Evolutionary conservation across 2,888 invertebrate genomes (phyloP).

Genomic region (Cacoxenus indagator): DNA sequence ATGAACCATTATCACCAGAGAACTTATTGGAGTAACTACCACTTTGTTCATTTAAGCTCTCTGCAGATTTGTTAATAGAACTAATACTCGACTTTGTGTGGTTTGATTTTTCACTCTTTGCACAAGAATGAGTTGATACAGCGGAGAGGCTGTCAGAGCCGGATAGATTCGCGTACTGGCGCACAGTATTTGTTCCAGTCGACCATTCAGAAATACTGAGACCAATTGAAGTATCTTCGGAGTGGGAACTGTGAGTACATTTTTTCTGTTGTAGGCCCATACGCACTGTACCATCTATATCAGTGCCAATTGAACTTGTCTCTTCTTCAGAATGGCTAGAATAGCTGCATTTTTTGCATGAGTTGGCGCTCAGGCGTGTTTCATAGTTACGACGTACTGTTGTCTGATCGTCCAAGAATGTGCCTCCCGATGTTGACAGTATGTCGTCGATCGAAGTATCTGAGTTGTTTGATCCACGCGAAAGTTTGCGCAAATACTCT

Average conservation of each 20-base stretch:
- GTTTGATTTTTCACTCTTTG: constrained; percentile 76
- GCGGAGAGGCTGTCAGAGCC: constrained; percentile 76
- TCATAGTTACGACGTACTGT: constrained; percentile 71
- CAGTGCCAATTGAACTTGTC: constrained; percentile 83
- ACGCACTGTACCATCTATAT: constrained; percentile 85
- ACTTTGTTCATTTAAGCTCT: constrained; percentile 70
- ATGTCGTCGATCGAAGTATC: constrained; percentile 77
- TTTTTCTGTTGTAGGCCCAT: constrained; percentile 84
- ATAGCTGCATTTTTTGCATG: constrained; percentile 77
- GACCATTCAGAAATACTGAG: constrained; percentile 91
- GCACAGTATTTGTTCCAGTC: constrained; percentile 87
- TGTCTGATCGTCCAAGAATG: constrained; percentile 75
- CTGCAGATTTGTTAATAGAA: constrained; percentile 75
- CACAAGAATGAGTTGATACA: constrained; percentile 74
- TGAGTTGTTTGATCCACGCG: constrained; percentile 75
- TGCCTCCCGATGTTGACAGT: constrained; percentile 72
- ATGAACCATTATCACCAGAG: constrained; percentile 69
- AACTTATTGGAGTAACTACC: constrained; percentile 69
- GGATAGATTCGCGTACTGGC: constrained; percentile 83
- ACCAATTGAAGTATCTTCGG: constrained; percentile 89
- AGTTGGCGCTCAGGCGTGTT: constrained; percentile 73
- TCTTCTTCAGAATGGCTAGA: constrained; percentile 83
- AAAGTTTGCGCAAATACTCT: constrained; percentile 65
- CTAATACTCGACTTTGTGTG: constrained; percentile 74
- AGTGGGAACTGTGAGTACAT: constrained; percentile 86